Conservation (phyloP, 2,888 invertebrate species). For the Iselma pallidipennis region DNA sequence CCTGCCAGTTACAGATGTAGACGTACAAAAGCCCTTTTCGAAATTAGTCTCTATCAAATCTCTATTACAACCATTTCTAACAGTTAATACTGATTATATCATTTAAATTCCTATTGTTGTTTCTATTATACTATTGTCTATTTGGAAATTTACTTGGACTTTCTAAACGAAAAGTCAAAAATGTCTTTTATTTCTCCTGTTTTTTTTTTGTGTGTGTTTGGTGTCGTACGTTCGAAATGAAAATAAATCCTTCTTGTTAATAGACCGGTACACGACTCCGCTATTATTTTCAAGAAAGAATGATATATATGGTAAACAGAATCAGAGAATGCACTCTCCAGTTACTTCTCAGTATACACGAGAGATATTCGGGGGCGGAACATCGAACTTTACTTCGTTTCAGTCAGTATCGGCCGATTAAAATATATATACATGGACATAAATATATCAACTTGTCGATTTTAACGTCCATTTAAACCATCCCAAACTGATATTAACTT, state of each 20-base stretch:
- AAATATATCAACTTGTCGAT: background rate
- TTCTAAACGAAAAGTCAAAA: too few species aligned
- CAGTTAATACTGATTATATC: conserved; percentile 40
- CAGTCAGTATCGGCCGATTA: conserved; percentile 43
- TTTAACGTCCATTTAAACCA: background rate
- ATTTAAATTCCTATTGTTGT: conserved; percentile 27
- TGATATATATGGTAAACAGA: conserved; percentile 59
- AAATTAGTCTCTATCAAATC: conserved; percentile 40
- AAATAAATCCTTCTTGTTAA: conserved; percentile 62
- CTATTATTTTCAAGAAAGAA: conserved; percentile 61
- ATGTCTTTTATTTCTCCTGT: too few species aligned
- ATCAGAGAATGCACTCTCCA: conserved; percentile 56
- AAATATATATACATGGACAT: conserved; percentile 37
- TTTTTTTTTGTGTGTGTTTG: background rate
- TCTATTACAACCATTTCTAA: conserved; percentile 36
- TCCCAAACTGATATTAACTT: background rate
- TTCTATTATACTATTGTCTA: background rate
- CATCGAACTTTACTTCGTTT: conserved; percentile 43
- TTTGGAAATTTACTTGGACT: background rate
- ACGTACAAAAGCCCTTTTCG: conserved; percentile 33
- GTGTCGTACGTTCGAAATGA: conserved; percentile 49
- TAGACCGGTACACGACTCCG: conserved; percentile 61
- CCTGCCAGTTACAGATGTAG: conserved; percentile 41
- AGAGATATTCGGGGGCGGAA: conserved; percentile 39
- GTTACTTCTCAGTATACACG: conserved; percentile 35